phyloP scores from a whole-genome alignment of 2,888 invertebrate genomes.

The Scotopteryx bipunctaria region DNA sequence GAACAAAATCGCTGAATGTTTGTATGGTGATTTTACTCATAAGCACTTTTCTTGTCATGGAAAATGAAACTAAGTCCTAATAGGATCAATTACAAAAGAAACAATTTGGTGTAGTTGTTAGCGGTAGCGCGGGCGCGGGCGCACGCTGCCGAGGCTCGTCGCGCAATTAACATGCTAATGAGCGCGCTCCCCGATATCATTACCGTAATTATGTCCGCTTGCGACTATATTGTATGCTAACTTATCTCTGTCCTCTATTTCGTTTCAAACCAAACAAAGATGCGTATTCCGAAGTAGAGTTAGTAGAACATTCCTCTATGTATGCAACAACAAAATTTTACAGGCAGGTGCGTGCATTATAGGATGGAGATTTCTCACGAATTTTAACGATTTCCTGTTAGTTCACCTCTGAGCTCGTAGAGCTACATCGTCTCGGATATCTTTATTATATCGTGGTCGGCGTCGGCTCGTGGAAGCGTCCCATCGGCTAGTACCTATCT shows the following conservation, averaged over 20 bases:
- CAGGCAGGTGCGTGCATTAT: conserved; percentile 49
- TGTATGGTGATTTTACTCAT: not conserved
- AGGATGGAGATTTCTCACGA: conserved; percentile 72
- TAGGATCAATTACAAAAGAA: conserved; percentile 37
- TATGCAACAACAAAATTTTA: conserved; percentile 37
- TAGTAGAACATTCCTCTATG: not conserved
- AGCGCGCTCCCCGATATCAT: conserved; percentile 76
- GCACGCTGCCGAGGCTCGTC: conserved; percentile 55
- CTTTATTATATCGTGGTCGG: conserved; percentile 73
- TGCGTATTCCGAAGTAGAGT: conserved; percentile 5
- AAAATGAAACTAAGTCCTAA: conserved; percentile 7
- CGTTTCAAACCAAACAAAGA: conserved; percentile 56
- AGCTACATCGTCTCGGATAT: conserved; percentile 65
- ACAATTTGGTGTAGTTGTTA: conserved; percentile 49
- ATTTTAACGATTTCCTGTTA: conserved; percentile 81
- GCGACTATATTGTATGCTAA: conserved; percentile 70
- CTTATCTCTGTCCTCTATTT: conserved; percentile 60
- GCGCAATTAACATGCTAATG: conserved; percentile 82
- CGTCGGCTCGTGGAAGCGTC: conserved; percentile 59
- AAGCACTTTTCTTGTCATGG: conserved; percentile 12
- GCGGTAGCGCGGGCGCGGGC: conserved; percentile 39
- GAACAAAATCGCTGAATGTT: conserved; percentile 3
- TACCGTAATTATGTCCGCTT: conserved; percentile 75
- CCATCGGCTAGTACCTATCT: conserved; percentile 68
- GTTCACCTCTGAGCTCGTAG: conserved; percentile 59